Percentiles rank a stretch among this genome's conserved stretches.
These are phyloP conservation scores for Idris sp. DNA, from an alignment of 1,140 invertebrate species.

Conservation along the genomic window DNA sequence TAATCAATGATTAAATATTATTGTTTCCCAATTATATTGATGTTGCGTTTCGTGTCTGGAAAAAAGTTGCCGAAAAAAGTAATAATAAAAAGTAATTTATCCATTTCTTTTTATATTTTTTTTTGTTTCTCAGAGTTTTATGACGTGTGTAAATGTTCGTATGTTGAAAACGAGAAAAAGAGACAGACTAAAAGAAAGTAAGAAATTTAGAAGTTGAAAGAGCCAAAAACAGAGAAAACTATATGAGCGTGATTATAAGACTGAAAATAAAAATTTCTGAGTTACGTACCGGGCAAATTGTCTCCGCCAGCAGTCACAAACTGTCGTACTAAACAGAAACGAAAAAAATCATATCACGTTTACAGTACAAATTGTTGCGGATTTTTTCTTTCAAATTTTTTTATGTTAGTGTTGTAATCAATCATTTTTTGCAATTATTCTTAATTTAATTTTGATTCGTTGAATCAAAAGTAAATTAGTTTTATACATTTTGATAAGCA, in stretches of 20 bases:
- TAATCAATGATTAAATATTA: conserved; percentile 8
- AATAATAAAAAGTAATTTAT: conserved; percentile 24
- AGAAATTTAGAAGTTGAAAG: conserved; percentile 43
- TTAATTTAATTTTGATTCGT: conserved; percentile 72
- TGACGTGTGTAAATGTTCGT: conserved; percentile 60
- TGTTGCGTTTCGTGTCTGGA: conserved; percentile 12
- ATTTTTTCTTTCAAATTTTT: conserved; percentile 35
- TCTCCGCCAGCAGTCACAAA: conserved; percentile 85
- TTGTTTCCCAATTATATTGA: neutral
- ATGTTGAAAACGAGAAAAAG: conserved; percentile 33
- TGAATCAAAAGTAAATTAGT: conserved; percentile 69
- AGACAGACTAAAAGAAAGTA: conserved; percentile 47
- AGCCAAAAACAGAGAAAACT: conserved; percentile 49
- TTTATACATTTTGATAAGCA: too few relatives aligned
- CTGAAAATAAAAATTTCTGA: conserved; percentile 76
- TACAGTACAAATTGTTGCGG: conserved; percentile 64
- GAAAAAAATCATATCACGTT: conserved; percentile 78
- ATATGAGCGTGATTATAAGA: conserved; percentile 65
- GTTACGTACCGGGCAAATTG: conserved; percentile 85
- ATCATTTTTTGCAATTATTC: conserved; percentile 54
- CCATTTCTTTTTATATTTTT: conserved; percentile 9
- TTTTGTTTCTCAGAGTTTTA: conserved; percentile 33
- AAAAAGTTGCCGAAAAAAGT: conserved; percentile 40
- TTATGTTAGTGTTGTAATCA: neutral
- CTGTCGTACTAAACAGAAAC: conserved; percentile 85